phyloP scores from a whole-genome alignment of 2,888 invertebrate species.

The Thereva nobilitata region DNA sequence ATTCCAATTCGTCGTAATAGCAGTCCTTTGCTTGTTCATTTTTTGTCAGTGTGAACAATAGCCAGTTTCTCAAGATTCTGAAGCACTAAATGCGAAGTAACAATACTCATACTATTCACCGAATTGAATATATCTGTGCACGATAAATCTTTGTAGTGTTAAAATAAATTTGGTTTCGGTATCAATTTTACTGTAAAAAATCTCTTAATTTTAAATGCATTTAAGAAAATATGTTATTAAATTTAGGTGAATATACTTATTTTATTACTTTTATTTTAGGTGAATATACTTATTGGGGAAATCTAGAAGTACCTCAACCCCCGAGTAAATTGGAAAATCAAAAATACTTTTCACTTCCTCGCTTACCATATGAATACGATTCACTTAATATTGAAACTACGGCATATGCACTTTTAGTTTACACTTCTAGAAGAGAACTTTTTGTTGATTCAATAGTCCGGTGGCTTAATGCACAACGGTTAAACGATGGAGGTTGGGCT shows the following conservation, averaged over 20 bases:
- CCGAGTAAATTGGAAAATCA: conserved; percentile 89
- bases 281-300: conserved; percentile 85
- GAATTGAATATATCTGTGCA: no score
- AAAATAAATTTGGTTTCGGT: no score
- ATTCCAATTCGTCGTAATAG: no score
- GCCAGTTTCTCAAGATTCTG: no score
- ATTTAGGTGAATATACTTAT: conserved; percentile 23
- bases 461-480: conserved; percentile 86
- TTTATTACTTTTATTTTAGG: conserved; percentile 58
- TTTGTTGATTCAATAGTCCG: conserved; percentile 84
- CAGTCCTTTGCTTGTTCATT: no score
- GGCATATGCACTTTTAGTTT: conserved; percentile 86
- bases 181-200: no score
- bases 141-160: no score
- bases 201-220: no score
- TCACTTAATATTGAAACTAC: conserved; percentile 91
- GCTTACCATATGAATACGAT: conserved; percentile 86
- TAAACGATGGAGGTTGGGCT: conserved; percentile 87
- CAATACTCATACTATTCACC: no score
- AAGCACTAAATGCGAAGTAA: no score
- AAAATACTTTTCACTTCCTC: conserved; percentile 84
- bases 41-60: no score
- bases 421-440: conserved; percentile 81
- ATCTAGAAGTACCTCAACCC: conserved; percentile 75
- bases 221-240: conserved; percentile 20